Conservation (phyloP, 2,888 invertebrate species). For the Omphaloscelis lunosa region DNA sequence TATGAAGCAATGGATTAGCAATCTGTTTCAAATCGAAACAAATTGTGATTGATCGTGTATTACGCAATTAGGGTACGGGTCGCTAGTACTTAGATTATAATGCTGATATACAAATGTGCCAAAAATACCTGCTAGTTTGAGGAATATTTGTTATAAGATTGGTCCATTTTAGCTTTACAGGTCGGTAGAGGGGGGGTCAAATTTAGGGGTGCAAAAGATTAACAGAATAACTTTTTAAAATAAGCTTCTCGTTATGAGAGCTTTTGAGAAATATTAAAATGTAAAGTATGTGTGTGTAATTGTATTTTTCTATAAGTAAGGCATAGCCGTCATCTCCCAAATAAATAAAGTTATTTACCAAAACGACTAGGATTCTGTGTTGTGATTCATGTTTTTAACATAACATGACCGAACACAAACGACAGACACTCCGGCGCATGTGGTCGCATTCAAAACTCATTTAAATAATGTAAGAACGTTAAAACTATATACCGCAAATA, state of each 20-base stretch:
- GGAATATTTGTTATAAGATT: not conserved
- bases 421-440: constrained; percentile 30
- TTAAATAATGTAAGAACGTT: not conserved
- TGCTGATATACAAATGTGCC: not conserved
- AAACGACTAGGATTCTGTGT: constrained; percentile 4
- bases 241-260: not conserved
- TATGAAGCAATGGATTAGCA: too few species aligned
- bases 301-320: not conserved
- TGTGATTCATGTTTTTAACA: constrained; percentile 20
- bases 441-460: constrained; percentile 9
- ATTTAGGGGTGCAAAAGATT: too few species aligned
- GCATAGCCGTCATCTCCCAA: not conserved
- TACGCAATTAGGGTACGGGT: too few species aligned
- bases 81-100: not conserved
- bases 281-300: not conserved
- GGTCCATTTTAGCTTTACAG: not conserved
- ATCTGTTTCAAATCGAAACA: too few species aligned
- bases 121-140: not conserved
- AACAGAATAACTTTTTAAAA: not conserved
- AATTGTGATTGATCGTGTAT: too few species aligned
- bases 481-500: not conserved
- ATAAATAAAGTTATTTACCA: constrained; percentile 14
- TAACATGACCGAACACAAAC: not conserved
- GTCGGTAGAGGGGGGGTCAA: not conserved
- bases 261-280: not conserved